Conservation (phyloP, 2,113 vertebrate genomes). For the Sinocyclocheilus rhinocerous region DNA sequence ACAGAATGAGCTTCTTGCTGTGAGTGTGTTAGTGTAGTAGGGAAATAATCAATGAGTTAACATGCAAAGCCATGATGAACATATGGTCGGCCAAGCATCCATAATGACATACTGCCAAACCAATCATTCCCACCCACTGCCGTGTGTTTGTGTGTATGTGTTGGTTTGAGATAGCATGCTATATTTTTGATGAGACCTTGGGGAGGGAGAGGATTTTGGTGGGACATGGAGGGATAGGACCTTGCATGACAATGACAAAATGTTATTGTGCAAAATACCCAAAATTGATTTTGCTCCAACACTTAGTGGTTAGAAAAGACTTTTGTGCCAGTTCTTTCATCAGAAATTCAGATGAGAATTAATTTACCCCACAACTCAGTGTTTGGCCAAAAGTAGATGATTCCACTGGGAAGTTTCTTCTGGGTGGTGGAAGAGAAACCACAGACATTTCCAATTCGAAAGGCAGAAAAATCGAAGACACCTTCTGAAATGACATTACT, state of each 20-base stretch:
- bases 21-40: slow-evolving; percentile 1
- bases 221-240: no score
- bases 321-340: no score
- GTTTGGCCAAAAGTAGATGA: no score
- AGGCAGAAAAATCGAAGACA: background rate
- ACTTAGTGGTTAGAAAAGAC: no score
- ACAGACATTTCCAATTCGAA: background rate
- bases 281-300: no score
- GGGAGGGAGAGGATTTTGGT: no score
- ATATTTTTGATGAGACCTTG: no score
- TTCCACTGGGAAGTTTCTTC: background rate
- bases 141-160: slow-evolving; percentile 27
- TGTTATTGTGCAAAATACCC: no score
- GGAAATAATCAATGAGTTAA: slow-evolving; percentile 45
- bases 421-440: background rate
- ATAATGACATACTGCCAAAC: slow-evolving; percentile 35
- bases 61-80: slow-evolving; percentile 33
- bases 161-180: background rate
- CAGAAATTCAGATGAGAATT: no score
- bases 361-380: no score
- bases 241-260: no score
- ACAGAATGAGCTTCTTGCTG: slow-evolving; percentile 24
- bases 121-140: slow-evolving; percentile 17
- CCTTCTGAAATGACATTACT: background rate
- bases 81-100: slow-evolving; percentile 36